Evolutionary conservation across 2,888 invertebrate species (phyloP), one percentile per base, ranked within the genome.

Genomic region (Dasysyrphus albostriatus): DNA sequence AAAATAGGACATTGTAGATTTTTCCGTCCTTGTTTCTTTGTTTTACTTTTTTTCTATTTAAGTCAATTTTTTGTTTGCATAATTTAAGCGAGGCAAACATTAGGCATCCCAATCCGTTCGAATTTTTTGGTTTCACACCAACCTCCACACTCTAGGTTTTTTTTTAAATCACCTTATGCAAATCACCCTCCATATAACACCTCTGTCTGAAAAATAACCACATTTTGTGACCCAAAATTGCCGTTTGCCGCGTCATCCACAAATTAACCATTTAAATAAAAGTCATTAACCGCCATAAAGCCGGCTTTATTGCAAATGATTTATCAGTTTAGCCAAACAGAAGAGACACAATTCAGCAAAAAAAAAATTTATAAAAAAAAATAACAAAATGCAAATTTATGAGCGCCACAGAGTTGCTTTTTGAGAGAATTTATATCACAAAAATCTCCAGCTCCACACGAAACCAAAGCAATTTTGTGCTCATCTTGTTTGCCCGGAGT

Each of bases 241-340:
- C 44, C n/a, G 42, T 5, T 9, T 12, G 14, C 44, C 6, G 6
- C 44, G 42, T 14, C 42, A 39, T 39, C 42, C 42, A 65, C 78
- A 77, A 73, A 85, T 81, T 81, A 78, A 70, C 73, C 7, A 24
- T 87, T 87, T 82, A 78, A 82, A 78, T 78, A 65, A 78, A 85
- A 77, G 81, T 61, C 82, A 82, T 87, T 87, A 78, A 78, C 87
- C 74, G 70, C 56, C 67, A 39, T 59, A 51, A 58, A 58, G 69
- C 82, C 74, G 58, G 42, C 82, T 73, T 75, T 78, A 67, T 69
- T 75, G 70, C 78, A 59, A 79, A 83, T 87, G 87, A 87, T 87
- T 83, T 87, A 87, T 87, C 51, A 49, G 58, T 81, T 77, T 42
- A 59, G 56, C 78, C 69, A 56, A 59, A 69, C 65, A 51, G 67